phyloP scores from a whole-genome alignment of 2,797 vertebrate genomes.

The Numenius phaeopus region DNA sequence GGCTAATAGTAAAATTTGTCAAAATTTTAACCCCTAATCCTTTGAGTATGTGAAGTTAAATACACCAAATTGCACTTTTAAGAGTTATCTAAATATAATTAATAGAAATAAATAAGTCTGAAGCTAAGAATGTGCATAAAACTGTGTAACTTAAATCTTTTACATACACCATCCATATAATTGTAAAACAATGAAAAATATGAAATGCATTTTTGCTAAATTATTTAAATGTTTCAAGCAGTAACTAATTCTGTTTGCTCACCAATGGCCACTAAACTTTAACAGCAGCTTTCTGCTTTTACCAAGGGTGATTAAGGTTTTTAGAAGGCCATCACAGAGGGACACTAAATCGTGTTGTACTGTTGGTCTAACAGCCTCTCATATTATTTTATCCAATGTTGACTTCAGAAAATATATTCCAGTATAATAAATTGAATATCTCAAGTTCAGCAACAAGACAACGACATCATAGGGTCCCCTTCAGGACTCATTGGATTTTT shows the following conservation, averaged over 20 bases:
- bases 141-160: not conserved
- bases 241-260: not conserved
- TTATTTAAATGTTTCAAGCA: conserved; percentile 13
- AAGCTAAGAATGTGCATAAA: not conserved
- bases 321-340: conserved; percentile 53
- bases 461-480: conserved; percentile 71
- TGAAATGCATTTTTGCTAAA: not conserved
- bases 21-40: not conserved
- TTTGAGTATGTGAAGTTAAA: not conserved
- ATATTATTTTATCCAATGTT: conserved; percentile 71
- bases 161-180: not conserved
- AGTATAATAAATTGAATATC: conserved; percentile 72
- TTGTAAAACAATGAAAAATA: not conserved
- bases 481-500: conserved; percentile 81
- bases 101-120: not conserved
- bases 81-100: not conserved
- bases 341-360: conserved; percentile 64
- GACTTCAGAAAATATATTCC: conserved; percentile 78
- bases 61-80: not conserved
- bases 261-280: conserved; percentile 9
- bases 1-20: not conserved
- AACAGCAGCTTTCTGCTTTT: conserved; percentile 32
- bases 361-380: conserved; percentile 68
- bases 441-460: conserved; percentile 78
- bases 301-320: conserved; percentile 54